Evolutionary conservation across 2,888 invertebrate genomes (phyloP).

Genomic region (Caenorhabditis japonica): DNA sequence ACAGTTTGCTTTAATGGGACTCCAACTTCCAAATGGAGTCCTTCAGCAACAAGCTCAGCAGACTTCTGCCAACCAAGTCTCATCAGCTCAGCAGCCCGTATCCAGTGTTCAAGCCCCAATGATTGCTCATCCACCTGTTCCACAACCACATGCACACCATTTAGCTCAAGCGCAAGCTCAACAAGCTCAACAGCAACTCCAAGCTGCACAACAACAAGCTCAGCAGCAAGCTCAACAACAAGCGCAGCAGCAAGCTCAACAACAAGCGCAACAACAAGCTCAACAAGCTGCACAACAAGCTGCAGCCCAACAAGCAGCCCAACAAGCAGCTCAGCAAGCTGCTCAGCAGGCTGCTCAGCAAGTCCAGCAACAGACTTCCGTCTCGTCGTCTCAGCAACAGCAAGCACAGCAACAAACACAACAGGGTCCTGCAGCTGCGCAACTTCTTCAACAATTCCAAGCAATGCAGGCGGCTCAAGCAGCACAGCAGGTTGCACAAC

Average conservation of each 20-base stretch:
- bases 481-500: conserved; percentile 5
- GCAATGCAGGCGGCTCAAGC: conserved; percentile 16
- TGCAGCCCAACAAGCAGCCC: conserved; percentile 5
- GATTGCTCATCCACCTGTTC: conserved; percentile 32
- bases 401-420: conserved; percentile 6
- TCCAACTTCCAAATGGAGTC: conserved; percentile 11
- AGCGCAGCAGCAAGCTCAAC: conserved; percentile 10
- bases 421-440: not conserved
- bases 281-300: conserved; percentile 17
- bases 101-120: conserved; percentile 21
- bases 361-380: conserved; percentile 5
- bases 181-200: conserved; percentile 18
- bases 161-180: conserved; percentile 20
- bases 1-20: conserved; percentile 22
- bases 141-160: conserved; percentile 19
- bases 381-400: not conserved
- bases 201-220: conserved; percentile 11
- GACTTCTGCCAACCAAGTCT: conserved; percentile 18
- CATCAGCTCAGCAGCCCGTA: conserved; percentile 17
- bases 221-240: conserved; percentile 7
- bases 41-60: conserved; percentile 16
- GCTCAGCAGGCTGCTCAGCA: not conserved
- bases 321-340: conserved; percentile 12
- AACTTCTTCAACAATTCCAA: conserved; percentile 18
- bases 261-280: conserved; percentile 8